phyloP scores from a whole-genome alignment of 2,113 vertebrate genomes.

The Todiramphus saurophagus region DNA sequence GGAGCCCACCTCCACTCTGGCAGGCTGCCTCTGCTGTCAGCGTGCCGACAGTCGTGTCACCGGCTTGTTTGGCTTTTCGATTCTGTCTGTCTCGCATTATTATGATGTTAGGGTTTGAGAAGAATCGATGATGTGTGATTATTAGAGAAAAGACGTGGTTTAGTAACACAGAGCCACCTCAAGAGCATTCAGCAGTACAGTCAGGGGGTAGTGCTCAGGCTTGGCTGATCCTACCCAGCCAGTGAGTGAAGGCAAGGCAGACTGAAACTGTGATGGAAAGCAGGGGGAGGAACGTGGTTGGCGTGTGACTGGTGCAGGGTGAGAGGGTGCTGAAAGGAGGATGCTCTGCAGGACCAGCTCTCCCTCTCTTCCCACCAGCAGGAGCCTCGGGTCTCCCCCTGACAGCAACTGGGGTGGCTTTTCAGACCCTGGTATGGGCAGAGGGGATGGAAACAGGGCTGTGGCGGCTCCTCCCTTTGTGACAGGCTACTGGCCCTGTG shows the following conservation, averaged over 20 bases:
- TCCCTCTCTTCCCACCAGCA: background rate
- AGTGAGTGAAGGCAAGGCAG: background rate
- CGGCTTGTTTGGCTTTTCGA: background rate
- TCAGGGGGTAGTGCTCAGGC: background rate
- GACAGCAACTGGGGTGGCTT: background rate
- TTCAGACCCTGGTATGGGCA: rapidly evolving
- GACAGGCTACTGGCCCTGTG: background rate
- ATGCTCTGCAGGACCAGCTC: background rate
- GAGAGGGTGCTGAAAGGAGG: background rate
- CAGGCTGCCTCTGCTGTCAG: background rate
- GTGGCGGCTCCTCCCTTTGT: background rate
- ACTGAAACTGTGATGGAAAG: rapidly evolving
- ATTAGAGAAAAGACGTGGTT: background rate
- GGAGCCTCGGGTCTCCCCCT: background rate
- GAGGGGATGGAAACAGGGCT: background rate
- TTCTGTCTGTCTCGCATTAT: background rate
- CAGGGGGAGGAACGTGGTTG: rapidly evolving
- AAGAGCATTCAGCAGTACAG: background rate
- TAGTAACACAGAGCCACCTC: background rate
- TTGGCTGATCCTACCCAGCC: background rate
- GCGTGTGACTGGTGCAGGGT: rapidly evolving
- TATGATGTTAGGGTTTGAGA: background rate
- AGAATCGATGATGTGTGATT: background rate
- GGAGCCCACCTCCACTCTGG: rapidly evolving
- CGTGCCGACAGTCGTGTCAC: background rate